Evolutionary conservation across 1,140 invertebrate genomes (phyloP), one percentile per base, ranked within the genome.

Genomic region (Melanaphis sacchari): DNA sequence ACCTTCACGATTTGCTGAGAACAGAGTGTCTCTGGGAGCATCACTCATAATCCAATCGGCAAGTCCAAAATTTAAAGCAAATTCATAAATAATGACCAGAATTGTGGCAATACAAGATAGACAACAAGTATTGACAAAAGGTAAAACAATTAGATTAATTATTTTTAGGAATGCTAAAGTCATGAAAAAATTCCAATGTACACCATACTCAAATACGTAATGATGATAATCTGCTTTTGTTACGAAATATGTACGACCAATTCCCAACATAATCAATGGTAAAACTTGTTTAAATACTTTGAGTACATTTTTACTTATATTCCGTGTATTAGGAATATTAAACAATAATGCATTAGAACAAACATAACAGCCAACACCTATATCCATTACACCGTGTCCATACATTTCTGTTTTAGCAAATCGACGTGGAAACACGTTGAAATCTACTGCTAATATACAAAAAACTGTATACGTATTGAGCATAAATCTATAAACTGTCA

Each of bases 141-240:
- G 95, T 31, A 97, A 95, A 46, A 97, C 94, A 54, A 96, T 94
- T 46, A 96, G 96, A 41, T 96, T 96, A 40, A 98, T 94, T 1
- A 98, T 95, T 96, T 98, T 98, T 11, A 98, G 97, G 84, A 97
- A 95, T 43, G 97, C 98, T 66, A 99, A 95, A 2, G 98, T 99
- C 93, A 99, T 97, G 95, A 99, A 99, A 95, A 99, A 99, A 95
- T 99, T 99, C 98, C 99, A 99, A 95, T 99, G 98, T 11, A 97
- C 96, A 7, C 99, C 99, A 96, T 99, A 99, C 95, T 99, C 99
- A 15, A 97, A 96, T 0, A 98, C 96, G 95, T 98, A 97, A 94
- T 97, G 97, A 93, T 98, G 97, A 95, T 99, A 99, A 93, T 97
- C 96, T 7, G 97, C 95, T 93, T 96, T 94, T 94, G 96, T 96